Base-by-base conservation (phyloP, 2,113 vertebrate species). In the Oncorhynchus masou region DNA sequence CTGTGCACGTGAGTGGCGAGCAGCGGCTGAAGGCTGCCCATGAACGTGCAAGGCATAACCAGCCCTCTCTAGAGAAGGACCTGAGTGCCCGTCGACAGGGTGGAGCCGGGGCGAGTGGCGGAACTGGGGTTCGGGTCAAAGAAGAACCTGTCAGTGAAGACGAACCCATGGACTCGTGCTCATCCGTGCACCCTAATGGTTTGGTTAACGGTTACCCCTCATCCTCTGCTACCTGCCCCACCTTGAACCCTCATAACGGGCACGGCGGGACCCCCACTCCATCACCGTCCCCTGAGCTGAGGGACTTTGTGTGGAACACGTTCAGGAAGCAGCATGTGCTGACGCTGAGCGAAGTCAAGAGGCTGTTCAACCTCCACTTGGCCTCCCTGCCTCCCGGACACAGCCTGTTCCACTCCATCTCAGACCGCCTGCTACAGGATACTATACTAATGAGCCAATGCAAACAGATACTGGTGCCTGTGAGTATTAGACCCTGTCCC, bases 381-480 rank as follows among this genome's bases (percentile, higher is more conserved):
- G 97, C 98, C 69, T 94, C 95, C 79, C 94, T 98, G 83, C 96
- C 97, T 31, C 94, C 95, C 0, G 96, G 96, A 78, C 95, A 95
- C 74, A 93, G 84, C 0, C 86, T 95, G 68, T 96, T 97, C 80
- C 95, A 94, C 66, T 94, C 96, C 68, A 94, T 99, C 88, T 97
- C 97, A 0, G 97, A 99, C 91, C 96, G 95, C 90, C 94, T 96
- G 94, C 93, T 99, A 2, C 96, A 98, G 90, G 97, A 99, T 83
- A 94, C 95, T 81, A 95, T 96, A 74, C 87, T 98, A 91, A 94
- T 93, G 67, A 91, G 94, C 88, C 94, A 94, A 72, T 99, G 97
- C 94, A 97, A 94, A 84, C 98, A 99, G 92, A 99, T 99, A 77
- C 89, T 95, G 93, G 97, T 99, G 95, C 98, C 97, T 96, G 98